Base-by-base conservation (phyloP, 2,888 invertebrate genomes). In the Emmelina monodactyla region DNA sequence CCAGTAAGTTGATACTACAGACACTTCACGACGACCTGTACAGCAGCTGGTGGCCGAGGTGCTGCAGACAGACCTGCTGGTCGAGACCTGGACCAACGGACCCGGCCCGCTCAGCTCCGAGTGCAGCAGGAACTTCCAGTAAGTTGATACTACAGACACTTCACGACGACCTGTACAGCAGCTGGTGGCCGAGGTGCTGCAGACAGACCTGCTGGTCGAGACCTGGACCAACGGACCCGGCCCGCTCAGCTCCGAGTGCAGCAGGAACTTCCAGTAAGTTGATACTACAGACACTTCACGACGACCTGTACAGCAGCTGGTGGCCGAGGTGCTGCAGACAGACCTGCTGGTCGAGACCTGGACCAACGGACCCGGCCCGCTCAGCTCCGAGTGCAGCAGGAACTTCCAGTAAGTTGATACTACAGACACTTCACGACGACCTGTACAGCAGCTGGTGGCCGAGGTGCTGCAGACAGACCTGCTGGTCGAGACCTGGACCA, bases 61-160 rank as follows among this genome's bases (percentile, higher is more conserved):
- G 87, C 85, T 39, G 57, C 95, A 37, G 85, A 87, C 14, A 91
- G 94, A 0, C 56, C 71, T 97, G 6, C 75, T 86, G 11, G 90
- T 91, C 2, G 94, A 97, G 69, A 88, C 91, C 0, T 97, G 96
- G 96, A 85, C 87, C 10, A 91, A 94, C 59, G 92, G 93, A 2
- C 82, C 83, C 19, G 19, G 19, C 19, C 19, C 9, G 5, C 9
- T 19, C 5, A 19, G 9, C 9, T 19, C 9, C 19, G 86, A 89
- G 51, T 96, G 96, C 60, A 82, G 81, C 22, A 72, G 72, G 40
- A 63, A 70, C 39, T 86, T 19, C 19, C 19, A 19, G 19, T 19
- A 19, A 19, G 19, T 19, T 19, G 19, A 19, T 9, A 19, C n/a
- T n/a, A n/a, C n/a, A n/a, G n/a, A n/a, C n/a, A n/a, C n/a, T 91